Percentiles rank a stretch among this genome's conserved stretches.
These are phyloP conservation scores for Tillus elongatus DNA, from an alignment of 2,888 invertebrate genomes.

Conservation along the genomic window DNA sequence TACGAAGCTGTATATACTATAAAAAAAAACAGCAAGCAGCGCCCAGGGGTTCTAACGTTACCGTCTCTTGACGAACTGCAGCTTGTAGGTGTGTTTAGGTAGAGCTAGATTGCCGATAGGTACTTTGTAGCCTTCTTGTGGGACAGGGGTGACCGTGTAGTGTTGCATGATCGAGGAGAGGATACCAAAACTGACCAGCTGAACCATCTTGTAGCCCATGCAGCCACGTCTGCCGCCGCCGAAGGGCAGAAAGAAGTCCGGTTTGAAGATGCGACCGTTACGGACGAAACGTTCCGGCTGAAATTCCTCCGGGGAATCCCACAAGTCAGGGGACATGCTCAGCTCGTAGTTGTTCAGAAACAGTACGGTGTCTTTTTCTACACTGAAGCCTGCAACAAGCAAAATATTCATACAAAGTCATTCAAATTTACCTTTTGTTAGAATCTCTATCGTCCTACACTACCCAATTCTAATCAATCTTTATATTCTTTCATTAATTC, in stretches of 20 bases:
- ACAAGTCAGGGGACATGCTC: slow-evolving; percentile 63
- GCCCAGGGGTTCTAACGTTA: no score
- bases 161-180: slow-evolving; percentile 62
- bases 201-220: slow-evolving; percentile 72
- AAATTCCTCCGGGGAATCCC: slow-evolving; percentile 64
- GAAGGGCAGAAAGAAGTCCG: slow-evolving; percentile 72
- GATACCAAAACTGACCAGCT: slow-evolving; percentile 65
- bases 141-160: slow-evolving; percentile 46
- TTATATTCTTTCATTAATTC: no score
- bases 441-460: no score
- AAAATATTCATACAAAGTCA: no score
- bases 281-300: slow-evolving; percentile 64
- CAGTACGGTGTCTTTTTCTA: slow-evolving; percentile 69
- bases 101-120: slow-evolving; percentile 50
- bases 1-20: no score
- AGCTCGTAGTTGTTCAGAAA: slow-evolving; percentile 78
- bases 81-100: slow-evolving; percentile 44
- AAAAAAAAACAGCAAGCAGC: no score
- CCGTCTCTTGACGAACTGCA: slow-evolving; percentile 43
- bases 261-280: slow-evolving; percentile 44
- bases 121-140: slow-evolving; percentile 43
- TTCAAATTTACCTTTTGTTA: no score
- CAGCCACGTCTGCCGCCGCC: slow-evolving; percentile 81
- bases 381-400: slow-evolving; percentile 60
- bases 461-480: no score